A percentile compares a stretch with the other conserved stretches of the same genome.
Evolutionary conservation across 2,113 vertebrate species (phyloP).

Genomic region (Paramormyrops kingsleyae): DNA sequence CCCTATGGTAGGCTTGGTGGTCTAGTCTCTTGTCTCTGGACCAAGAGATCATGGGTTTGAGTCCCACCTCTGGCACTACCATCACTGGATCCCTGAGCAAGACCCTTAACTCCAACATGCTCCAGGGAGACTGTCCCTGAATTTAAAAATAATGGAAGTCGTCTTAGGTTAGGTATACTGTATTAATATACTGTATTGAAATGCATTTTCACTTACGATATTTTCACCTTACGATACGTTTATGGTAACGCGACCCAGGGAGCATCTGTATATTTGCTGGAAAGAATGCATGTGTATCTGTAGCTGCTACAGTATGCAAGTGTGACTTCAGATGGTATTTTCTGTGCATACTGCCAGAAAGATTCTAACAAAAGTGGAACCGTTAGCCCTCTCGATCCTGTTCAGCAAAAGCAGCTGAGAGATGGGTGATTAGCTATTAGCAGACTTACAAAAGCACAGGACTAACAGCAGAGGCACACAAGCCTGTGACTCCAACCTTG

Average conservation of each 20-base stretch:
- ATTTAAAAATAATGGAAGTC: no score
- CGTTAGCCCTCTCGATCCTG: neutral
- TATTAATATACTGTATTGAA: neutral
- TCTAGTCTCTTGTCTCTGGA: no score
- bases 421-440: neutral
- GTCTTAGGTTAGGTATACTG: neutral
- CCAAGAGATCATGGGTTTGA: no score
- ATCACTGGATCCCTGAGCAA: no score
- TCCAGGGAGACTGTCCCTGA: no score
- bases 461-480: neutral
- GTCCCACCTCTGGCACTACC: no score
- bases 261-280: neutral
- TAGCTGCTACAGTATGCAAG: neutral
- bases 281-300: neutral
- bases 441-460: neutral
- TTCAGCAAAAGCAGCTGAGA: neutral
- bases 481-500: constrained; percentile 59
- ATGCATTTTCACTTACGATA: neutral
- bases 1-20: neutral
- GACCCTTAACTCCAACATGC: no score
- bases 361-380: neutral
- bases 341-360: neutral
- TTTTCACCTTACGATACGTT: neutral
- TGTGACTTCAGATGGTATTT: neutral
- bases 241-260: neutral